Evolutionary conservation across 2,113 vertebrate species (phyloP).

Genomic region (Coryphaenoides rupestris): DNA sequence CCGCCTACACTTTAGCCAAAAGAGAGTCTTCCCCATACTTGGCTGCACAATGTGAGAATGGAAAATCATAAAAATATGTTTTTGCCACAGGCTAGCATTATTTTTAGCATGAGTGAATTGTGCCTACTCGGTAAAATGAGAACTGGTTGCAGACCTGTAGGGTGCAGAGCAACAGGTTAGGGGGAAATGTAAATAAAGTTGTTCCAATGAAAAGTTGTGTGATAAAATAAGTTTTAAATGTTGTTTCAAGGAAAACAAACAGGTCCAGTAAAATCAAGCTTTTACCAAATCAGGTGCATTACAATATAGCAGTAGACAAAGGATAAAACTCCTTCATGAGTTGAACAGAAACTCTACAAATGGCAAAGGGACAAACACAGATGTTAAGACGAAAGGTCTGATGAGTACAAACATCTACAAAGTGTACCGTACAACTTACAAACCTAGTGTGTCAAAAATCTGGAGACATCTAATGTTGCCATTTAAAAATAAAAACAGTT

Average conservation of each 20-base stretch:
- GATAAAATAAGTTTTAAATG: conserved; percentile 75
- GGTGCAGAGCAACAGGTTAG: too few species aligned
- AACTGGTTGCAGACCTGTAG: too few species aligned
- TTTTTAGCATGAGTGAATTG: too few species aligned
- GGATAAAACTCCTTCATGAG: conserved; percentile 69
- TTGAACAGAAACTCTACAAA: conserved; percentile 62
- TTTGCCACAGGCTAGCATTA: too few species aligned
- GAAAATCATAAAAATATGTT: too few species aligned
- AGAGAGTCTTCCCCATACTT: too few species aligned
- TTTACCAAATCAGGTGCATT: conserved; percentile 65
- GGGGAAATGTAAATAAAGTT: not conserved
- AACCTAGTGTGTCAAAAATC: conserved; percentile 52
- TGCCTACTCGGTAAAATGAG: too few species aligned
- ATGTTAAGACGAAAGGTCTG: conserved; percentile 49
- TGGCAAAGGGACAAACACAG: conserved; percentile 64
- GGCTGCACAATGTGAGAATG: too few species aligned
- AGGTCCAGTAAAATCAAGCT: conserved; percentile 61
- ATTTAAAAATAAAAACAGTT: conserved; percentile 63
- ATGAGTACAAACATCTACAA: conserved; percentile 57
- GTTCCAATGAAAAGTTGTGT: conserved; percentile 40
- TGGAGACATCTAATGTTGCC: conserved; percentile 50
- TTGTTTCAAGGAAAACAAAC: conserved; percentile 61
- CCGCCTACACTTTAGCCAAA: too few species aligned
- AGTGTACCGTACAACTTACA: conserved; percentile 31
- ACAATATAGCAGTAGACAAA: conserved; percentile 67